Conservation (phyloP, 2,113 vertebrate species). For the Cathartes aura region DNA sequence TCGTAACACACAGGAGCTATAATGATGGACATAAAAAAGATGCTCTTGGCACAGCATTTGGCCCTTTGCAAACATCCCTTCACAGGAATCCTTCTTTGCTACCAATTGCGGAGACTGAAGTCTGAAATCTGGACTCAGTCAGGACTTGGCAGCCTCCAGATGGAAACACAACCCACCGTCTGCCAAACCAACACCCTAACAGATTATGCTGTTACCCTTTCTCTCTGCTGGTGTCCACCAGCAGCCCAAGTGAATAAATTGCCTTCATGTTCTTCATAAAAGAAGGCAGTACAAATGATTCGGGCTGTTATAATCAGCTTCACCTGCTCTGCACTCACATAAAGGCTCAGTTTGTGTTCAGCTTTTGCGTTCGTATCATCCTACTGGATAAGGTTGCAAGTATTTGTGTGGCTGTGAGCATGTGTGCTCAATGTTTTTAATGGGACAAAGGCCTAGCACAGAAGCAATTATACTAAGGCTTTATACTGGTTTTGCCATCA, state of each 20-base stretch:
- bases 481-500: not conserved
- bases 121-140: not conserved
- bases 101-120: not conserved
- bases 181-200: constrained; percentile 6
- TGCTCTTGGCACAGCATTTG: not conserved
- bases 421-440: fast-evolving
- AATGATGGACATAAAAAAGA: fast-evolving
- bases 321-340: not conserved
- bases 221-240: not conserved
- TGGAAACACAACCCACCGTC: not conserved
- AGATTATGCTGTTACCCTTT: not conserved
- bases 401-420: not conserved
- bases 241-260: not conserved
- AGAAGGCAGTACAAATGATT: not conserved
- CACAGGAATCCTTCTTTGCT: not conserved
- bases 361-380: not conserved
- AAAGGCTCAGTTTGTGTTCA: not conserved
- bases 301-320: not conserved
- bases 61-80: not conserved
- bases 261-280: not conserved
- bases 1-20: not conserved
- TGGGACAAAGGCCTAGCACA: not conserved
- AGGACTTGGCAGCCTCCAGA: not conserved
- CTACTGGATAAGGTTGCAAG: not conserved
- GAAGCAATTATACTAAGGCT: not conserved